Percentiles rank a stretch among this genome's conserved stretches.
These are phyloP conservation scores for Folsomia candida DNA, from an alignment of 2,888 invertebrate species.

Conservation along the genomic window DNA sequence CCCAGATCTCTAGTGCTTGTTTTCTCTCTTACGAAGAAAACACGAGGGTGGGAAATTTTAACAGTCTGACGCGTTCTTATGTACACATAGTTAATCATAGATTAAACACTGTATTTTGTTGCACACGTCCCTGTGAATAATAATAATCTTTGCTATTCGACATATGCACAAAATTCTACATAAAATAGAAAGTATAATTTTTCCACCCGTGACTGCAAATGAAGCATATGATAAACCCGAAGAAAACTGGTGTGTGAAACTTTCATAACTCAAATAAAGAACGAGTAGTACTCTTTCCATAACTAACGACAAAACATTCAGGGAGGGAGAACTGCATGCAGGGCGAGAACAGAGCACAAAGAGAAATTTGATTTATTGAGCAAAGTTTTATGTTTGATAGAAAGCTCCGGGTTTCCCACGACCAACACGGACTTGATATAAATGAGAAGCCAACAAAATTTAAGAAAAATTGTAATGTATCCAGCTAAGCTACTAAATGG, in stretches of 20 bases:
- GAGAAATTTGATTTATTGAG: conserved; percentile 17
- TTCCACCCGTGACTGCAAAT: background rate
- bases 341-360: background rate
- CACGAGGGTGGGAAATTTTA: background rate
- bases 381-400: conserved; percentile 13
- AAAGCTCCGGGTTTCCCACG: background rate
- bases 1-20: background rate
- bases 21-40: background rate
- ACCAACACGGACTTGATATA: background rate
- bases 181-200: no score
- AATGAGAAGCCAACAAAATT: background rate
- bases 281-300: background rate
- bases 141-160: background rate
- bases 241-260: background rate
- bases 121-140: no score
- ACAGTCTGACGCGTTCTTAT: background rate
- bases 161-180: no score
- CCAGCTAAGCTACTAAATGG: background rate
- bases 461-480: background rate
- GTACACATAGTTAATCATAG: background rate
- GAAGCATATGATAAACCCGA: conserved; percentile 1
- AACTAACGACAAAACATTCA: background rate
- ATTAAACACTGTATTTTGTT: background rate
- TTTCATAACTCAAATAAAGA: background rate
- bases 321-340: background rate